Percentiles rank a stretch among this genome's conserved stretches.
phyloP scores from a whole-genome alignment of 2,113 vertebrate genomes.

The Trichechus manatus region DNA sequence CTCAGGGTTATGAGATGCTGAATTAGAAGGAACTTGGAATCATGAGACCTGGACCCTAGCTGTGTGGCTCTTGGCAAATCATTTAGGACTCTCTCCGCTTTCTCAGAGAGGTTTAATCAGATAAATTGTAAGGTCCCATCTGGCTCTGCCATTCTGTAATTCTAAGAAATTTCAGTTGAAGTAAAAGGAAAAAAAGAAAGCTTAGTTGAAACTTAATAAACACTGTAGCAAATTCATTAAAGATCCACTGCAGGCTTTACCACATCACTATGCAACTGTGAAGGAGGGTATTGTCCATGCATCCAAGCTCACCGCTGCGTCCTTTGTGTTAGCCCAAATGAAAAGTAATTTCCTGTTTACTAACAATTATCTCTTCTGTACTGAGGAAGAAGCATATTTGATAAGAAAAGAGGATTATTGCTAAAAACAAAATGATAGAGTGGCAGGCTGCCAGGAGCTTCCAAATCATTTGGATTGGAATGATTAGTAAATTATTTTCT shows the following conservation, averaged over 20 bases:
- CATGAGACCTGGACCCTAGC: background rate
- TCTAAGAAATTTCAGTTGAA: conserved; percentile 27
- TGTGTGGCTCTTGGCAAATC: background rate
- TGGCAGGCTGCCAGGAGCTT: background rate
- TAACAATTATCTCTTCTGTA: conserved; percentile 56
- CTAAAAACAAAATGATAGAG: conserved; percentile 51
- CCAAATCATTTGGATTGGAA: background rate
- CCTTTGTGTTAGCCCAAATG: conserved; percentile 1
- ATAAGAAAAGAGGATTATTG: conserved; percentile 57
- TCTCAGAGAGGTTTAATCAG: conserved; percentile 2
- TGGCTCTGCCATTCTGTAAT: conserved; percentile 29
- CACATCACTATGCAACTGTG: background rate
- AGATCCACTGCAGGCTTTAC: background rate
- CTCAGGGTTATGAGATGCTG: background rate
- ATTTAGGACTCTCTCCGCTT: background rate
- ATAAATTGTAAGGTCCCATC: background rate
- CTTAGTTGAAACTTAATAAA: conserved; percentile 38
- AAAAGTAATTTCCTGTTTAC: conserved; percentile 75
- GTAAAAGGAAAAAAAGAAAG: conserved; percentile 19
- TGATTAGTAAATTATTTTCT: conserved; percentile 59
- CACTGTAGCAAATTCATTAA: background rate
- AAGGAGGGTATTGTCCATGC: background rate
- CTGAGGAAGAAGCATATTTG: conserved; percentile 29
- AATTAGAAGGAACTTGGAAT: background rate
- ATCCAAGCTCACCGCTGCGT: background rate